These are phyloP conservation scores for Baronia brevicornis DNA, from an alignment of 2,888 invertebrate species.

Conservation along the genomic window DNA sequence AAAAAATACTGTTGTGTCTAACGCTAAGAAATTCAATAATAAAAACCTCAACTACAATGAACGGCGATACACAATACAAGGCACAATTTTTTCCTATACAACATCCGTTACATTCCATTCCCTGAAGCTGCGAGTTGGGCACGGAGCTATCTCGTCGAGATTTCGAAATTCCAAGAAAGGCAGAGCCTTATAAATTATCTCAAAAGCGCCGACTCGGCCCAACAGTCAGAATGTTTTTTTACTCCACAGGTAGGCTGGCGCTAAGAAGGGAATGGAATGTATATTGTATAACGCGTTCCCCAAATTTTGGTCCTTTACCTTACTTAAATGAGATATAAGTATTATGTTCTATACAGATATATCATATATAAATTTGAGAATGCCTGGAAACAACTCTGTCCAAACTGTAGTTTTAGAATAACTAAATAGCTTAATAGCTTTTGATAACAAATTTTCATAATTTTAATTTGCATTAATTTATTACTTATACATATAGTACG, in stretches of 20 bases:
- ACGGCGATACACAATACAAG: constrained; percentile 45
- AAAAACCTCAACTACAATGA: too few species aligned
- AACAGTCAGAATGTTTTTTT: constrained; percentile 69
- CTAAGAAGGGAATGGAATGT: constrained; percentile 71
- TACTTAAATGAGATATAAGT: too few species aligned
- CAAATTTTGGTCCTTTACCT: constrained; percentile 36
- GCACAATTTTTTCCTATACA: constrained; percentile 58
- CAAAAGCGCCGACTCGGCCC: constrained; percentile 73
- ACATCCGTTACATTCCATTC: constrained; percentile 73
- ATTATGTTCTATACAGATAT: too few species aligned
- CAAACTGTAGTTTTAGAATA: too few species aligned
- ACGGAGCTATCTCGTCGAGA: constrained; percentile 60
- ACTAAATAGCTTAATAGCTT: too few species aligned
- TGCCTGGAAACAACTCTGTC: constrained; percentile 1
- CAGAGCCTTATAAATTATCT: constrained; percentile 74
- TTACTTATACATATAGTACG: too few species aligned
- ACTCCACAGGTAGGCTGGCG: constrained; percentile 71
- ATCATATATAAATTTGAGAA: too few species aligned
- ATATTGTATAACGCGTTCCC: constrained; percentile 36
- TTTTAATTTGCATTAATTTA: too few species aligned
- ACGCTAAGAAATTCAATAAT: too few species aligned
- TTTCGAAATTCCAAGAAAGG: constrained; percentile 75
- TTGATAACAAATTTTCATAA: too few species aligned
- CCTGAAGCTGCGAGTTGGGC: constrained; percentile 45
- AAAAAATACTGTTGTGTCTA: too few species aligned